Conservation (phyloP, 2,888 invertebrate species). For the Macaria liturata region DNA sequence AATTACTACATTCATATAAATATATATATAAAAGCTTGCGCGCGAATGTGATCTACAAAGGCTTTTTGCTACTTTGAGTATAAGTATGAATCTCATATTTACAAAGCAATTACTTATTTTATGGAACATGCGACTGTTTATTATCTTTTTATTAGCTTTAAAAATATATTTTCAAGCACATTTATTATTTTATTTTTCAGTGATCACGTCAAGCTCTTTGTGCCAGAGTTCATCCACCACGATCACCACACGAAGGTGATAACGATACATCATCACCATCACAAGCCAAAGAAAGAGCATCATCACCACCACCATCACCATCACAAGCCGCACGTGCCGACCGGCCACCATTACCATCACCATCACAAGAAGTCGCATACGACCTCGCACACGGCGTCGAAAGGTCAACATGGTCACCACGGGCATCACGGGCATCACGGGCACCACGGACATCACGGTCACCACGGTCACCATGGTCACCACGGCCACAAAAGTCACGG, state of each 20-base stretch:
- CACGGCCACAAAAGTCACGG: slow-evolving; percentile 35
- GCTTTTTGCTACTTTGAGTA: no score
- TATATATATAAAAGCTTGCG: no score
- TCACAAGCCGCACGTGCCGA: slow-evolving; percentile 50
- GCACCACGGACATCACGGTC: slow-evolving; percentile 42
- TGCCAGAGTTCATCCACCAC: slow-evolving; percentile 84
- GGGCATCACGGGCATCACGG: slow-evolving; percentile 43
- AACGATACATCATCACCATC: slow-evolving; percentile 81
- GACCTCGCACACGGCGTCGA: neutral
- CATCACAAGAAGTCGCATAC: slow-evolving; percentile 32
- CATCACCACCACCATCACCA: slow-evolving; percentile 66
- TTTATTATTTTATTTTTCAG: slow-evolving; percentile 59
- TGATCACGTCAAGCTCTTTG: slow-evolving; percentile 81
- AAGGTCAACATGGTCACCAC: slow-evolving; percentile 21
- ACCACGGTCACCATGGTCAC: slow-evolving; percentile 44
- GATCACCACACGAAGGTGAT: slow-evolving; percentile 84
- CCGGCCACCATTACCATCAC: slow-evolving; percentile 44
- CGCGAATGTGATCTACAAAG: no score
- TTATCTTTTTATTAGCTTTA: no score
- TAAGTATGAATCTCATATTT: no score
- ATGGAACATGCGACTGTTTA: no score
- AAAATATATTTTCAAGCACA: no score
- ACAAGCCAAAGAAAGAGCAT: slow-evolving; percentile 75
- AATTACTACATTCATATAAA: no score
- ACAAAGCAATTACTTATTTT: no score